phyloP scores from a whole-genome alignment of 2,797 vertebrate genomes.

The Smutsia gigantea region DNA sequence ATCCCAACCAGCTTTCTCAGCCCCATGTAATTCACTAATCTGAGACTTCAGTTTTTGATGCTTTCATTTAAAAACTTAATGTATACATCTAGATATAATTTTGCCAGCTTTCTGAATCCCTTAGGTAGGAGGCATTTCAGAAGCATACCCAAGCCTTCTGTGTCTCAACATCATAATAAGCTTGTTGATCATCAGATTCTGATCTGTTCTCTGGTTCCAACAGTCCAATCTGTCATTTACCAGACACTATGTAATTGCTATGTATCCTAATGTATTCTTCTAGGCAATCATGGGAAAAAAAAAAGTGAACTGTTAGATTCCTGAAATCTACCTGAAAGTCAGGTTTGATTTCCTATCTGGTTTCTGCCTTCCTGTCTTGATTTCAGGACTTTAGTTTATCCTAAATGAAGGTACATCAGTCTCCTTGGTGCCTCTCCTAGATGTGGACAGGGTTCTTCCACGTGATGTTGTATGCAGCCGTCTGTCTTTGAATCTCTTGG shows the following conservation, averaged over 20 bases:
- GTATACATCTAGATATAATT: background rate
- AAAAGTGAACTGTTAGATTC: background rate
- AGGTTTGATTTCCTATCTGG: background rate
- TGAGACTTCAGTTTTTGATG: background rate
- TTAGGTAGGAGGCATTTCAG: background rate
- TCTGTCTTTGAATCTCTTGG: background rate
- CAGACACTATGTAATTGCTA: background rate
- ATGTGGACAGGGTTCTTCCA: background rate
- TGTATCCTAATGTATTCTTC: background rate
- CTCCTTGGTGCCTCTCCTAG: background rate
- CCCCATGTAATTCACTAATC: background rate
- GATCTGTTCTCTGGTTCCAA: background rate
- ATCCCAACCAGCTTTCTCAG: background rate
- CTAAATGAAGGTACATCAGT: background rate
- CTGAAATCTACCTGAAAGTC: background rate
- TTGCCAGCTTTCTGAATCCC: background rate
- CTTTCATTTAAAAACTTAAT: constrained; percentile 52
- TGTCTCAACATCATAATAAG: background rate
- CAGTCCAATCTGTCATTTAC: background rate
- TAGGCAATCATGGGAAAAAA: background rate
- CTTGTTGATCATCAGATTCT: background rate
- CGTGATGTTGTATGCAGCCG: background rate
- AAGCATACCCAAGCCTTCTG: background rate
- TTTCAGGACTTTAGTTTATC: background rate
- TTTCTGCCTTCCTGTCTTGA: constrained; percentile 5